These are phyloP conservation scores for Cyaniris semiargus DNA, from an alignment of 2,888 invertebrate species.

Conservation along the genomic window DNA sequence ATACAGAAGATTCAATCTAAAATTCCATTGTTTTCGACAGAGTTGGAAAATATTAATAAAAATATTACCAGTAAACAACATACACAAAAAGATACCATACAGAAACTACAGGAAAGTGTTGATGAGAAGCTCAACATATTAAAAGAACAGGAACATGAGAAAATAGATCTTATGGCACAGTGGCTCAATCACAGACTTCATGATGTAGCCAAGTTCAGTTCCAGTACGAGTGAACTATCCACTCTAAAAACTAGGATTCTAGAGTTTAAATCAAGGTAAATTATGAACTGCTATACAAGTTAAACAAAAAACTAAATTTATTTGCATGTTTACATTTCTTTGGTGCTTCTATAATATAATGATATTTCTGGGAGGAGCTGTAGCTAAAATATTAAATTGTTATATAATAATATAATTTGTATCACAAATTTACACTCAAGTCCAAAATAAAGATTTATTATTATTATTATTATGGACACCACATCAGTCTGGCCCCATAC, in stretches of 20 bases:
- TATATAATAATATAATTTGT: too few species aligned
- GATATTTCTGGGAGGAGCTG: too few species aligned
- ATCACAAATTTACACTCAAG: too few species aligned
- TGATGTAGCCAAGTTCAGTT: conserved; percentile 59
- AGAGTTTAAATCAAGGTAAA: conserved; percentile 74
- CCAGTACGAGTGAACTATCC: conserved; percentile 60
- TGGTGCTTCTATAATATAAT: too few species aligned
- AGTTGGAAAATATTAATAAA: conserved; percentile 57
- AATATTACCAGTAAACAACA: conserved; percentile 45
- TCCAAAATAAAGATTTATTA: too few species aligned
- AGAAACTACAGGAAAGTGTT: conserved; percentile 59
- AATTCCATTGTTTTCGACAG: conserved; percentile 56
- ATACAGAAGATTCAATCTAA: conserved; percentile 63
- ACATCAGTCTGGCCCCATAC: too few species aligned
- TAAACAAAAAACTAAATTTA: not conserved
- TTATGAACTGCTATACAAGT: not conserved
- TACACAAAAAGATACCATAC: conserved; percentile 52
- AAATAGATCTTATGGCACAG: conserved; percentile 70
- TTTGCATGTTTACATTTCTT: too few species aligned
- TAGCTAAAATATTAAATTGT: too few species aligned
- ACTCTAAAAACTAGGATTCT: conserved; percentile 65
- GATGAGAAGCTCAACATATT: conserved; percentile 62
- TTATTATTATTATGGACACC: too few species aligned
- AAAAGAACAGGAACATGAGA: conserved; percentile 66
- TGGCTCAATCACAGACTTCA: conserved; percentile 67